These are phyloP conservation scores for Gallinago nigripennis DNA, from an alignment of 2,797 vertebrate genomes.

Conservation along the genomic window DNA sequence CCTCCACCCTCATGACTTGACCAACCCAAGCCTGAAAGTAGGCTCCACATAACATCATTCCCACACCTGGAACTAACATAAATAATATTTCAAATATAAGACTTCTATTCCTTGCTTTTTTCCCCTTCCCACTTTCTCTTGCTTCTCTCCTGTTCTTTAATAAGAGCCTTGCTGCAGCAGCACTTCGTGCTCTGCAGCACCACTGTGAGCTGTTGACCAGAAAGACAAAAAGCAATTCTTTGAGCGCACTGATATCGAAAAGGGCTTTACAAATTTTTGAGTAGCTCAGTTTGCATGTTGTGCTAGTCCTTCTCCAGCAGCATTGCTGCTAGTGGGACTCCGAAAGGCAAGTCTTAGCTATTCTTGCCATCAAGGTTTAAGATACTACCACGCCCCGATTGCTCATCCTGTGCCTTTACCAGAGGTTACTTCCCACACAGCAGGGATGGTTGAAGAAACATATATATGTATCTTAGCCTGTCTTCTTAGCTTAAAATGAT, in stretches of 20 bases:
- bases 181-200: rapidly evolving
- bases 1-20: neutral
- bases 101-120: neutral
- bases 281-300: neutral
- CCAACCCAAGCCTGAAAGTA: neutral
- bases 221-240: neutral
- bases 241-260: neutral
- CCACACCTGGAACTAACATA: neutral
- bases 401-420: neutral
- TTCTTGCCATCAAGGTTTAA: neutral
- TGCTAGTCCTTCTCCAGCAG: neutral
- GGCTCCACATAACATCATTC: neutral
- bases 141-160: neutral
- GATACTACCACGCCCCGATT: rapidly evolving
- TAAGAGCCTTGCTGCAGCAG: neutral
- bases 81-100: neutral
- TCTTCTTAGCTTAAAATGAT: neutral
- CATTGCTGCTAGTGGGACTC: rapidly evolving
- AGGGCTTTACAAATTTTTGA: neutral
- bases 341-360: neutral
- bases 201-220: neutral
- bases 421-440: neutral
- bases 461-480: neutral
- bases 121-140: neutral
- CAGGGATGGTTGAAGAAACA: neutral